Evolutionary conservation across 2,113 vertebrate species (phyloP).

Genomic region (Ceuthmochares aereus): DNA sequence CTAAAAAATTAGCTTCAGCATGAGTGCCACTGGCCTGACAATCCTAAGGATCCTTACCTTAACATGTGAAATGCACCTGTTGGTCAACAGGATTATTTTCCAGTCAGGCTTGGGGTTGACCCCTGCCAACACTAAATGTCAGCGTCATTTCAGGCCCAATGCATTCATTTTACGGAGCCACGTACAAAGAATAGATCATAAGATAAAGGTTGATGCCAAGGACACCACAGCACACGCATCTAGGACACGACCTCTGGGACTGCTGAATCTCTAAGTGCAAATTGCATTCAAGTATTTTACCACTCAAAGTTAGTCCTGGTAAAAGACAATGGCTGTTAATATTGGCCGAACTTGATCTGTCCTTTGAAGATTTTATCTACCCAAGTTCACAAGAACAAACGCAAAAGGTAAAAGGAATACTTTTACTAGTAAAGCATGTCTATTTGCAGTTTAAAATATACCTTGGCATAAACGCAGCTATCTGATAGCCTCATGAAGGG

Average conservation of each 20-base stretch:
- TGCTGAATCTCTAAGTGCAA: neutral
- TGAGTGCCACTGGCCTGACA: neutral
- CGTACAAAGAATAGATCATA: neutral
- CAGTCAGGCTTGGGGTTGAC: neutral
- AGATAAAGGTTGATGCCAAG: neutral
- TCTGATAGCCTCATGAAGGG: constrained; percentile 94
- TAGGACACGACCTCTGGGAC: neutral
- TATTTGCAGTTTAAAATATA: constrained; percentile 49
- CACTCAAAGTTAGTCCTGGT: neutral
- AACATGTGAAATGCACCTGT: neutral
- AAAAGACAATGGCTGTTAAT: neutral
- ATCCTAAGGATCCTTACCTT: neutral
- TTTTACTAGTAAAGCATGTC: neutral
- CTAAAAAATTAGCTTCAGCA: neutral
- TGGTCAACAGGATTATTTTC: neutral
- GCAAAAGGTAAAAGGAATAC: neutral
- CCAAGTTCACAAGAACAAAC: neutral
- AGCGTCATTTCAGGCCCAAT: neutral
- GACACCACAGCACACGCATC: accelerated
- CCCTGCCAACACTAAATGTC: neutral
- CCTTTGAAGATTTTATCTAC: neutral
- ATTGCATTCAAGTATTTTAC: neutral
- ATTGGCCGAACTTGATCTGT: neutral
- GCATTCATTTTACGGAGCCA: neutral
- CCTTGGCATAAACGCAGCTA: constrained; percentile 93